phyloP scores from a whole-genome alignment of 2,113 vertebrate species.

The Gavia stellata region DNA sequence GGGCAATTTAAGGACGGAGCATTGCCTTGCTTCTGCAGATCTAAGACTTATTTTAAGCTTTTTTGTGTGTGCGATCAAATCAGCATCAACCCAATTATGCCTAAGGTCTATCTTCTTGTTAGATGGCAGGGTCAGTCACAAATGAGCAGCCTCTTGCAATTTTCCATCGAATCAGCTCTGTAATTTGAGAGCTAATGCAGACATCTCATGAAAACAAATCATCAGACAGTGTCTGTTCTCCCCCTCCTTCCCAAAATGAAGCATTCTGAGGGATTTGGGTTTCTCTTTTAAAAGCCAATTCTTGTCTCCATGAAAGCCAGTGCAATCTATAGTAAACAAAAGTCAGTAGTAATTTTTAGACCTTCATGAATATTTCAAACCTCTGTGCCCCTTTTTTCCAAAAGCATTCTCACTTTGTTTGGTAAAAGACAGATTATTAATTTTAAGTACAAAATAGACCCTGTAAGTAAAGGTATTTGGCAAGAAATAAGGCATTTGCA shows the following conservation, averaged over 20 bases:
- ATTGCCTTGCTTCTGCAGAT: conserved; percentile 15
- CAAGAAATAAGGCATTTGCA: not conserved
- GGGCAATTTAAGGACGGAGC: conserved; percentile 18
- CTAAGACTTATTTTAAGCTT: conserved; percentile 49
- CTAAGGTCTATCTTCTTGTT: conserved; percentile 59
- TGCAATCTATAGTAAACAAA: conserved; percentile 24
- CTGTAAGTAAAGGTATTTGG: not conserved
- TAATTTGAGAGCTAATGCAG: conserved; percentile 66
- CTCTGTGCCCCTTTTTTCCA: not conserved
- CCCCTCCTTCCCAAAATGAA: conserved; percentile 22
- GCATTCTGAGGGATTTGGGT: not conserved
- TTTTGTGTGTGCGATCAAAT: conserved; percentile 41
- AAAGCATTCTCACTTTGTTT: not conserved
- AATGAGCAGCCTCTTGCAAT: conserved; percentile 66
- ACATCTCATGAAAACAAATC: conserved; percentile 56
- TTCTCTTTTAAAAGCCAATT: conserved; percentile 45
- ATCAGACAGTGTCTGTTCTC: not conserved
- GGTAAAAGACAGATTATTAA: not conserved
- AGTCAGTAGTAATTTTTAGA: conserved; percentile 22
- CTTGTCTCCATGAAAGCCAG: conserved; percentile 17
- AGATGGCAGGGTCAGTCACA: conserved; percentile 64
- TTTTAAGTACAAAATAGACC: not conserved
- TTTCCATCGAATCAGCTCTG: conserved; percentile 60
- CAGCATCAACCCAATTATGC: conserved; percentile 66
- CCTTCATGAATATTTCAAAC: conserved; percentile 30